phyloP scores from a whole-genome alignment of 2,113 vertebrate genomes.

The Argyrosomus japonicus region DNA sequence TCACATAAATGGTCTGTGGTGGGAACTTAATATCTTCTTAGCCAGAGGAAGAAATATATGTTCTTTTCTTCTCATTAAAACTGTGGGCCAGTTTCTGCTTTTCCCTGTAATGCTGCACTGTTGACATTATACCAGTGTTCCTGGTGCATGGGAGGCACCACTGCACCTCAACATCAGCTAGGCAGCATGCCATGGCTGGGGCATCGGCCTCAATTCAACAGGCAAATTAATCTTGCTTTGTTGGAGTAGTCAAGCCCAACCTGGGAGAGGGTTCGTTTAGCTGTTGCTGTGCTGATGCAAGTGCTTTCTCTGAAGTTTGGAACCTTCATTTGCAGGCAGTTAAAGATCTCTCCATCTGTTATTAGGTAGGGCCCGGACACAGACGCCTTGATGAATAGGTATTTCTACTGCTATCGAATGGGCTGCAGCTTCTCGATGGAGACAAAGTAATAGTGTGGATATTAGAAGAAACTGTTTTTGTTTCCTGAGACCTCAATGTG shows the following conservation, averaged over 20 bases:
- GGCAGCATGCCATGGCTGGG: conserved; percentile 75
- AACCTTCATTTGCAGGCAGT: conserved; percentile 81
- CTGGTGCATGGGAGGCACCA: conserved; percentile 49
- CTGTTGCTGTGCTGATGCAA: conserved; percentile 81
- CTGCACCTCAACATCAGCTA: conserved; percentile 68
- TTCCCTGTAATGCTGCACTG: conserved; percentile 33
- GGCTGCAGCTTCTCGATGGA: conserved; percentile 59
- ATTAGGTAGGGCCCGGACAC: conserved; percentile 62
- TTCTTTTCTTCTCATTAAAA: conserved; percentile 25
- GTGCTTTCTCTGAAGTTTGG: conserved; percentile 77
- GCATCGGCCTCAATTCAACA: conserved; percentile 81
- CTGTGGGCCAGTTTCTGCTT: conserved; percentile 20
- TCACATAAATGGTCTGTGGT: conserved; percentile 2
- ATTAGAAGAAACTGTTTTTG: conserved; percentile 72
- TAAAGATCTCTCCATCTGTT: conserved; percentile 82
- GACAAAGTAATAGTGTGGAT: conserved; percentile 71
- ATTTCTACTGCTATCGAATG: conserved; percentile 76
- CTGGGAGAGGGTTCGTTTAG: conserved; percentile 71
- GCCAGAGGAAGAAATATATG: background rate
- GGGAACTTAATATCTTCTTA: background rate
- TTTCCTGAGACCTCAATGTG: conserved; percentile 66
- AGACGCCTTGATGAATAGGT: conserved; percentile 79
- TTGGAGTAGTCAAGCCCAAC: conserved; percentile 80
- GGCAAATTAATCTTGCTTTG: conserved; percentile 88
- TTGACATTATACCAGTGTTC: conserved; percentile 65